phyloP scores from a whole-genome alignment of 2,888 invertebrate genomes.

The Panzeria rudis region DNA sequence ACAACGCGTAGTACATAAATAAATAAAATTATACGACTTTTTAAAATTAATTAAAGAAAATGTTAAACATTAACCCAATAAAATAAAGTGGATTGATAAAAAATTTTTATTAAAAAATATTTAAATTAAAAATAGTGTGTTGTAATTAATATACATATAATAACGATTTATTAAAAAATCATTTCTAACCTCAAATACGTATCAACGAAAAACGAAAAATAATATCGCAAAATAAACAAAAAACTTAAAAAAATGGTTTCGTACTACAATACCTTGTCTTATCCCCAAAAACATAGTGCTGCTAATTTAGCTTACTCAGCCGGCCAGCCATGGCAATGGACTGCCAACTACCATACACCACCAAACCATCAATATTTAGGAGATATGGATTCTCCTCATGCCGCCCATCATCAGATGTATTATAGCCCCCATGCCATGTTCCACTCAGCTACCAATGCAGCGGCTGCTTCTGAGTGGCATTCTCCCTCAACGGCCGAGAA shows the following conservation, averaged over 20 bases:
- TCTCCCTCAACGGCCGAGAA: constrained; percentile 79
- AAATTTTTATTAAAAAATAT: constrained; percentile 40
- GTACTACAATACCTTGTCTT: constrained; percentile 88
- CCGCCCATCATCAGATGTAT: constrained; percentile 83
- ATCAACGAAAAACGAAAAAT: neutral
- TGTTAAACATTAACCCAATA: constrained; percentile 25
- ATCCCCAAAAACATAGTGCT: constrained; percentile 86
- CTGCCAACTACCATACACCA: constrained; percentile 84
- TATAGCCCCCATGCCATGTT: constrained; percentile 84
- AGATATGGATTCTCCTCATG: constrained; percentile 84
- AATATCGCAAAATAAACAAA: constrained; percentile 5
- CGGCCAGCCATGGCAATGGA: constrained; percentile 84
- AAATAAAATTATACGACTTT: constrained; percentile 4
- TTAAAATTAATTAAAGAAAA: constrained; percentile 9
- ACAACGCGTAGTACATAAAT: constrained; percentile 41
- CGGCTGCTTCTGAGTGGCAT: constrained; percentile 81
- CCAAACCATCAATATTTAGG: constrained; percentile 83
- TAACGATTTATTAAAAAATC: constrained; percentile 47
- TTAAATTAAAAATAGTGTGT: too few relatives aligned
- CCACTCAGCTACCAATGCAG: constrained; percentile 80
- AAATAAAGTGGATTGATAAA: neutral
- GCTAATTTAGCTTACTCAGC: constrained; percentile 85
- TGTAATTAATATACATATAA: too few relatives aligned
- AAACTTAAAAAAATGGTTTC: constrained; percentile 87
- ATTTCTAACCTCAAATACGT: constrained; percentile 36